Conservation (phyloP, 2,113 vertebrate species). For the Eolophus roseicapilla region DNA sequence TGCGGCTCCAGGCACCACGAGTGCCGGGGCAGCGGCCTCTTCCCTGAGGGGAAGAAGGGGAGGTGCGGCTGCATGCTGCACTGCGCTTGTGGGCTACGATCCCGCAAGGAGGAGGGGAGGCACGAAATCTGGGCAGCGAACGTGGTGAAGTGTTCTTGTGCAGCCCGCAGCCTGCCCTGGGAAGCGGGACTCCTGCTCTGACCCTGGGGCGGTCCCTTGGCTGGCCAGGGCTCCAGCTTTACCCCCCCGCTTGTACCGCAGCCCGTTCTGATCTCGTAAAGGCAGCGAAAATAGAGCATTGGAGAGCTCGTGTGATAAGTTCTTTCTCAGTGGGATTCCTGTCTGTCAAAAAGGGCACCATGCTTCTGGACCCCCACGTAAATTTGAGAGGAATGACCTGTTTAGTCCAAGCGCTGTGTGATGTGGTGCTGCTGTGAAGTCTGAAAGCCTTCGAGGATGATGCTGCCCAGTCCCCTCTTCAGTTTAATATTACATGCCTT, state of each 20-base stretch:
- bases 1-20: background rate
- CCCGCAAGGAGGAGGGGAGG: background rate
- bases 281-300: rapidly evolving
- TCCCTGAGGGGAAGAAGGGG: background rate
- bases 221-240: no score
- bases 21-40: background rate
- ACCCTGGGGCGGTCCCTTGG: rapidly evolving
- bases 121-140: rapidly evolving
- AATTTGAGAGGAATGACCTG: rapidly evolving
- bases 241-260: rapidly evolving
- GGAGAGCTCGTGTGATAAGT: rapidly evolving
- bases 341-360: rapidly evolving
- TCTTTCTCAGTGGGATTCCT: background rate
- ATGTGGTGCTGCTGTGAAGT: background rate
- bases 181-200: rapidly evolving
- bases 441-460: background rate
- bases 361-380: rapidly evolving
- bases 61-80: rapidly evolving
- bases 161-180: rapidly evolving
- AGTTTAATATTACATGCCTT: rapidly evolving
- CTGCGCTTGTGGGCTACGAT: background rate
- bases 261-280: rapidly evolving
- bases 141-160: rapidly evolving
- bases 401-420: rapidly evolving
- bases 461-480: rapidly evolving